Base-by-base conservation (phyloP, 2,113 vertebrate species). In the Otocyon megalotis region DNA sequence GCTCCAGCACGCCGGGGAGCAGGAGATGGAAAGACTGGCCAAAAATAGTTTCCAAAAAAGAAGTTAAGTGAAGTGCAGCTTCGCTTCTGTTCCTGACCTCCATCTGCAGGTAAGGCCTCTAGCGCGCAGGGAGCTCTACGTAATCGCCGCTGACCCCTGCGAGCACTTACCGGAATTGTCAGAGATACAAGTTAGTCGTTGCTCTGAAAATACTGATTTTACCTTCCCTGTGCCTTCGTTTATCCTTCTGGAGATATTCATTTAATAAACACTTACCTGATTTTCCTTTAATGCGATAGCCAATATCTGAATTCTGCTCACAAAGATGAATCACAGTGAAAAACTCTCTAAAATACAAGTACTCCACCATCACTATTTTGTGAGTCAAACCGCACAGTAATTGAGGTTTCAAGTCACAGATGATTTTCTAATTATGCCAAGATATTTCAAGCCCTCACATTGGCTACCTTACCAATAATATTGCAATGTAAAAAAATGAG, bases 51-150 rank as follows among this genome's bases (percentile, higher is more conserved):
- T 88, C 65, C 65, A 26, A 11, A 63, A 62, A 60, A 50, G 17
- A 48, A 0, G 8, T 15, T 82, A 91, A 67, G 50, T 91, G 79
- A 89, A 93, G 1, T 16, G 56, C 65, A 74, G 30, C 30, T 67
- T 96, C 77, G 37, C 12, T 88, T 93, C 80, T 60, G n/a, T 92
- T 96, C 79, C 79, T 79, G 50, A 90, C 86, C 13, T 93, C 22
- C 48, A 17, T 60, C 32, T 60, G 54, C 76, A 85, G 62, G 86
- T 87, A 86, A 91, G 69, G 83, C 67, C 20, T 32, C 85, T 67
- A 53, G 20, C 35, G 67, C 11, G 24, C 26, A 65, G 62, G 69
- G 13, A 76, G 30, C n/a, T 92, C 63, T 88, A 53, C 4, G 50
- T 24, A 69, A 26, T 84, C 84, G 80, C 83, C 84, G 26, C 62